Percentiles rank a stretch among this genome's conserved stretches.
phyloP scores from a whole-genome alignment of 2,888 invertebrate genomes.

The Agrochola macilenta region DNA sequence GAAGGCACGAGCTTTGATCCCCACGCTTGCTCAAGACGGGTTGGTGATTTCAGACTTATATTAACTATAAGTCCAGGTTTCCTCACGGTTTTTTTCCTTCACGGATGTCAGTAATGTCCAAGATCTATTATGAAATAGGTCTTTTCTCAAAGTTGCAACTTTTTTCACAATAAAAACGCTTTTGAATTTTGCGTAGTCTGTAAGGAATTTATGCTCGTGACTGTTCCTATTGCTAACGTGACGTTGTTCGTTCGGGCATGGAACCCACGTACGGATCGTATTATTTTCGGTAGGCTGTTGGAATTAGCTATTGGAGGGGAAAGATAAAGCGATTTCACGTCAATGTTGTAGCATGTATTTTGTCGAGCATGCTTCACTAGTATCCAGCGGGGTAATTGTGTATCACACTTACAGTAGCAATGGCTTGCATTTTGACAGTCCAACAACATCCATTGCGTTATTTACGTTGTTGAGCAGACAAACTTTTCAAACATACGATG shows the following conservation, averaged over 20 bases:
- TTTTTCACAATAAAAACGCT: not conserved
- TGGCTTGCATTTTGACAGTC: no score
- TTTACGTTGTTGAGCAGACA: no score
- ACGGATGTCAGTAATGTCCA: no score
- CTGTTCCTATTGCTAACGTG: not conserved
- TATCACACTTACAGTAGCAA: no score
- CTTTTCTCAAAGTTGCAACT: not conserved
- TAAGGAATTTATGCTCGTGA: not conserved
- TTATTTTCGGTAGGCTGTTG: constrained; percentile 48
- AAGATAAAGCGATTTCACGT: constrained; percentile 49
- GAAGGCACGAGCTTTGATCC: no score
- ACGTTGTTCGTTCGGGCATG: constrained; percentile 36
- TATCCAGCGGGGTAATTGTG: not conserved
- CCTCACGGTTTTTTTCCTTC: no score
- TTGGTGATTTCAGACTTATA: no score
- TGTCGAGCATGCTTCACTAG: constrained; percentile 3
- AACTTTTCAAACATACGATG: no score
- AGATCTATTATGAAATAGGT: not conserved
- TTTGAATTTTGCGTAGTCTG: not conserved
- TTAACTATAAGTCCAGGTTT: no score
- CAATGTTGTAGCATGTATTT: constrained; percentile 2
- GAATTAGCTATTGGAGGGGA: constrained; percentile 54
- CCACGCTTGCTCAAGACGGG: no score
- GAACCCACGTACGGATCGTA: constrained; percentile 37
- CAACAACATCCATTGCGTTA: no score